Evolutionary conservation across 2,888 invertebrate species (phyloP), one percentile per base, ranked within the genome.

Genomic region (Caradrina kadenii): DNA sequence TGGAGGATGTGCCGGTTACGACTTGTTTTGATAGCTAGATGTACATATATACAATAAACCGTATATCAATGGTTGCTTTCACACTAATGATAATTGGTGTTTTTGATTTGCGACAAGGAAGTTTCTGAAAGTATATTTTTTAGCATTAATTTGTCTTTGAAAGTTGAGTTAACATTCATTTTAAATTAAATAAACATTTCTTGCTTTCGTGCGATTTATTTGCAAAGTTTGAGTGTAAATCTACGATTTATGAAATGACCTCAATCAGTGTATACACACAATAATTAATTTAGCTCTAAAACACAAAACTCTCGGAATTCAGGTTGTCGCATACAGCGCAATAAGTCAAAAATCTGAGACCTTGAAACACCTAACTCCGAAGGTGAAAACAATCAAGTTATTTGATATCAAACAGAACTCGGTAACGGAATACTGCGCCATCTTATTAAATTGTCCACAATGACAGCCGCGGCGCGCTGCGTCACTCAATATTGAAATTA

Each of bases 401-500:
- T 54, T 73, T 62, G 64, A 79, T 73, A 65, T 48, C 19, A n/a
- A 63, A 63, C 67, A 65, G 31, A 45, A 55, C 42, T 42, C 10
- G 50, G 73, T 54, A 59, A 77, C 35, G n/a, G 50, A 76, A 76
- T 59, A 76, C 68, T 63, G 53, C 48, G 63, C 55, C 52, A 50
- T 80, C 82, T 82, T 83, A 83, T 87, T 82, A 84, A 86, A 83
- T 86, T 83, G 82, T 85, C 79, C 79, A 79, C 79, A 83, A 69
- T 75, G 83, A 79, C 83, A 80, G 79, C 70, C 79, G 73, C 59
- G 35, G n/a, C n/a, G 35, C n/a, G 50, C 55, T 63, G 48, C 61
- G 80, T 80, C 82, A 78, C 77, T 86, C 80, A 80, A 85, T 85
- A 86, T 87, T 86, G 78, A 84, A 86, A 87, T 84, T 86, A 81